Evolutionary conservation across 2,113 vertebrate genomes (phyloP).

Genomic region (Carollia perspicillata): DNA sequence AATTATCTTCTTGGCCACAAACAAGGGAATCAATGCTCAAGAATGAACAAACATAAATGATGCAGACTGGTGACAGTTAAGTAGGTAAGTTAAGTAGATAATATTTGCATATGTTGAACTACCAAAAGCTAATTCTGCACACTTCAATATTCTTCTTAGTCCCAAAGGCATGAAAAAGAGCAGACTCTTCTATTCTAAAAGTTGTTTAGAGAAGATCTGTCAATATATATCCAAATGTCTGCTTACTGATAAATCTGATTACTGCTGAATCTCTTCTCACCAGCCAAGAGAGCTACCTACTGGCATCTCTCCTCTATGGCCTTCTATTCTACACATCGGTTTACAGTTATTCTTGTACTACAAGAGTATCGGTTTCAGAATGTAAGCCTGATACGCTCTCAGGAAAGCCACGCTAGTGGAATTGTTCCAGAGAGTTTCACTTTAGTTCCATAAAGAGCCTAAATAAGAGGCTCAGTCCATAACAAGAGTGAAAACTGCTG

Average conservation of each 20-base stretch:
- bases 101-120: background rate
- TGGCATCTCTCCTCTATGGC: background rate
- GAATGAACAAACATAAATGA: background rate
- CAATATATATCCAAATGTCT: constrained; percentile 45
- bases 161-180: constrained; percentile 13
- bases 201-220: constrained; percentile 23
- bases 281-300: background rate
- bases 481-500: background rate
- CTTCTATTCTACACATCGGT: constrained; percentile 7
- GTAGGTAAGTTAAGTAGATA: background rate
- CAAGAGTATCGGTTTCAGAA: constrained; percentile 51
- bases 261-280: background rate
- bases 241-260: background rate
- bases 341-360: constrained; percentile 58
- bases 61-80: background rate
- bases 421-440: constrained; percentile 61
- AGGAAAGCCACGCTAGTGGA: constrained; percentile 60
- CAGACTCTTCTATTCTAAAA: background rate
- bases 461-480: constrained; percentile 42
- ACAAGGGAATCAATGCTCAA: background rate
- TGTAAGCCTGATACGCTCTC: background rate
- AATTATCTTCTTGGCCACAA: background rate
- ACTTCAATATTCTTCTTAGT: background rate
- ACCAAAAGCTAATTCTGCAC: background rate
- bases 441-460: constrained; percentile 53